Base-by-base conservation (phyloP, 2,888 invertebrate genomes). In the Cantharis rustica region DNA sequence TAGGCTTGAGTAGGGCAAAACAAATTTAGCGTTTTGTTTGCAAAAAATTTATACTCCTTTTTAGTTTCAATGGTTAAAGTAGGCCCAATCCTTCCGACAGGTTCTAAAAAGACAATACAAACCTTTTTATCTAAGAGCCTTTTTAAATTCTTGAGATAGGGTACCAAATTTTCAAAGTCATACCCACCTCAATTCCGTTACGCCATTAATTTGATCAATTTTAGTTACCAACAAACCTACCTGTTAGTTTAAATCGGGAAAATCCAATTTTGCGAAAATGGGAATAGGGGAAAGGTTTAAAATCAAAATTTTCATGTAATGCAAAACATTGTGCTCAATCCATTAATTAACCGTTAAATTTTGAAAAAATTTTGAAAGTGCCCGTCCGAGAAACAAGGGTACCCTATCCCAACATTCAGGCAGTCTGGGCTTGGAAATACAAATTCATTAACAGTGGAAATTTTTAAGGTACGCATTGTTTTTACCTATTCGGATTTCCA, bases 331-430 rank as follows among this genome's bases (percentile, higher is more conserved):
- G 20, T 72, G 72, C 31, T 16, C 68, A 69, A 69, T 73, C 61
- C n/a, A 26, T 68, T 68, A n/a, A 26, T 20, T 20, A 23, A 23
- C 16, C 68, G 23, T 13, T 13, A 31, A 31, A 31, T 23, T 23
- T 68, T 23, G n/a, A 63, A 61, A 70, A 76, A 86, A 85, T 86
- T 87, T 86, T 86, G 85, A 84, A 85, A 86, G 87, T 87, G 87
- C 88, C 87, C 87, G 86, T 86, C 86, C 84, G 85, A 87, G 87
- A 88, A 88, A 88, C 88, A 95, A 95, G 95, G 95, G 95, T 95
- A 96, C 96, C 96, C 96, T 96, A 96, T 96, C 96, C 96, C 96
- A 96, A 96, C 96, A 96, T 96, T 96, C 96, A 96, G 96, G 96
- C 95, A 94, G 93, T 84, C 82, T 84, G 81, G 82, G 80, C 78